Evolutionary conservation across 1,140 invertebrate genomes (phyloP).

Genomic region (Zaprionus ornatus): DNA sequence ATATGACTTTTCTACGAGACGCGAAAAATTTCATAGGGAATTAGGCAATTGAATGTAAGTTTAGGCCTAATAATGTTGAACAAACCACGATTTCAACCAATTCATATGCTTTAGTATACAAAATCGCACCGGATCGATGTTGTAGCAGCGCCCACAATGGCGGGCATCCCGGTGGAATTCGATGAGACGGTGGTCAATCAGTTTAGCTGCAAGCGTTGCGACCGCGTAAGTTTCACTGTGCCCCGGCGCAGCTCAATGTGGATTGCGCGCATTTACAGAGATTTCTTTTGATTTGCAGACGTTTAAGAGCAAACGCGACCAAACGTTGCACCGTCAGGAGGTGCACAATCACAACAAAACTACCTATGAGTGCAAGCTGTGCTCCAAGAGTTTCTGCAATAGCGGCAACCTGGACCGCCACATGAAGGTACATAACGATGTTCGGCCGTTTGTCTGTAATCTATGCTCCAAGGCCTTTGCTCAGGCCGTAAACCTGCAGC

Average conservation of each 20-base stretch:
- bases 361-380: slow-evolving; percentile 80
- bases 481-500: slow-evolving; percentile 82
- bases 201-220: slow-evolving; percentile 77
- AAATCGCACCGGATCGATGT: slow-evolving; percentile 55
- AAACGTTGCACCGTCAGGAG: slow-evolving; percentile 77
- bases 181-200: slow-evolving; percentile 71
- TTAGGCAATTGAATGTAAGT: slow-evolving; percentile 68
- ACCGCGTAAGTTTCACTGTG: slow-evolving; percentile 63
- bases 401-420: slow-evolving; percentile 79
- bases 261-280: background rate
- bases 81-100: slow-evolving; percentile 7
- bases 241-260: background rate
- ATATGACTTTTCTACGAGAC: slow-evolving; percentile 56
- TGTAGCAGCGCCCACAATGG: slow-evolving; percentile 62
- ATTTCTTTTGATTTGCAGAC: slow-evolving; percentile 45
- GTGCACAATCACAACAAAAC: slow-evolving; percentile 79
- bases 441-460: slow-evolving; percentile 75
- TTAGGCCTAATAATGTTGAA: slow-evolving; percentile 17
- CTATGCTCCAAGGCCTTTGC: slow-evolving; percentile 81
- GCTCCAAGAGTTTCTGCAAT: slow-evolving; percentile 79
- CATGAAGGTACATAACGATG: slow-evolving; percentile 83
- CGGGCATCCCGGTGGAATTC: slow-evolving; percentile 71
- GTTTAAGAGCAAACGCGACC: slow-evolving; percentile 79
- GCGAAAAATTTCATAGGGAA: slow-evolving; percentile 54
- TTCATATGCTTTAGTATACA: slow-evolving; percentile 24